Conservation (phyloP, 2,797 vertebrate species). For the Lutjanus campechanus region DNA sequence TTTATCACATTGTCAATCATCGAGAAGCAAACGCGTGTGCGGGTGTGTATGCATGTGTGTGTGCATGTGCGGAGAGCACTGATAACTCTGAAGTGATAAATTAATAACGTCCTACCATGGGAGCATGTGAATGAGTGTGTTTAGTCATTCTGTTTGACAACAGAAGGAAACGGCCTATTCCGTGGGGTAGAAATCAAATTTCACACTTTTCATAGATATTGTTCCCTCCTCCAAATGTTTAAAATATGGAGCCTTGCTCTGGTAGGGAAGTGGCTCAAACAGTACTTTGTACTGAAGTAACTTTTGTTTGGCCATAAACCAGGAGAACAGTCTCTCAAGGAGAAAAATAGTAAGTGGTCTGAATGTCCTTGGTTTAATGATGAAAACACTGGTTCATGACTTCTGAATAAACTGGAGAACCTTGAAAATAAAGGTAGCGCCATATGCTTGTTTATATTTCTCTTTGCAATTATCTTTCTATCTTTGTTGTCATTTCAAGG, state of each 20-base stretch:
- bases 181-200: conserved; percentile 81
- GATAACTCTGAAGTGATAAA: conserved; percentile 86
- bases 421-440: conserved; percentile 39
- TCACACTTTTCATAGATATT: conserved; percentile 82
- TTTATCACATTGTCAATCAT: conserved; percentile 89
- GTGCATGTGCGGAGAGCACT: conserved; percentile 51
- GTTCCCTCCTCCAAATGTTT: conserved; percentile 79
- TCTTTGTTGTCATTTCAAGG: conserved; percentile 46
- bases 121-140: conserved; percentile 86
- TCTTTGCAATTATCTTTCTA: conserved; percentile 21
- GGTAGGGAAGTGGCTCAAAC: conserved; percentile 72
- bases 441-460: conserved; percentile 44
- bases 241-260: conserved; percentile 76
- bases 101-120: conserved; percentile 85
- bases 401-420: conserved; percentile 44
- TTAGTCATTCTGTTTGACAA: conserved; percentile 91
- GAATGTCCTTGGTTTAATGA: conserved; percentile 59
- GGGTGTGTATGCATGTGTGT: conserved; percentile 39
- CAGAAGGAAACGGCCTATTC: conserved; percentile 86
- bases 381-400: conserved; percentile 39
- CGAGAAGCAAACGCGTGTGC: conserved; percentile 65
- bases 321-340: conserved; percentile 50
- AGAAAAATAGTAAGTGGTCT: conserved; percentile 47
- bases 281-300: conserved; percentile 62
- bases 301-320: conserved; percentile 79